Evolutionary conservation across 2,797 vertebrate species (phyloP).

Genomic region (Pangasius sanitwongsei): DNA sequence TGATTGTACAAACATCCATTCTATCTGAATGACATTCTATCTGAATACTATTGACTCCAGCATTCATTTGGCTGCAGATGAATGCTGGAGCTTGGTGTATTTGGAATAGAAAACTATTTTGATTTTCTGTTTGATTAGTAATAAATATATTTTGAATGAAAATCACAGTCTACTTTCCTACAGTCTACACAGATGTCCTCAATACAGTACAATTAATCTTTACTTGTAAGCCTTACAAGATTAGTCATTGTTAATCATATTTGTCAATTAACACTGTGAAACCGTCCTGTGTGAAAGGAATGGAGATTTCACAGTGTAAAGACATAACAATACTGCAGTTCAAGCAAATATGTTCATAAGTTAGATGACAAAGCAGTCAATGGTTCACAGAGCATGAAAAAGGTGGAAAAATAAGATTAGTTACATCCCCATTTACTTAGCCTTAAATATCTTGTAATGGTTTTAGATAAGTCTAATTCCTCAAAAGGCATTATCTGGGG

Average conservation of each 20-base stretch:
- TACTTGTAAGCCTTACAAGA: background rate
- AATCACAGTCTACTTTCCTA: background rate
- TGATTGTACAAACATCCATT: background rate
- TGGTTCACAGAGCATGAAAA: background rate
- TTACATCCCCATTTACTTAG: background rate
- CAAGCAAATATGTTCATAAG: background rate
- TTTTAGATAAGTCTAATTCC: background rate
- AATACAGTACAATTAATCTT: background rate
- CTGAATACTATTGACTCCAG: background rate
- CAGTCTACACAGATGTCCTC: background rate
- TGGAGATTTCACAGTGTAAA: background rate
- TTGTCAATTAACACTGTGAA: background rate
- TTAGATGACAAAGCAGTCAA: background rate
- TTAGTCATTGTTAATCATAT: background rate
- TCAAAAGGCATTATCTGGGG: background rate
- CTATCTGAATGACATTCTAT: background rate
- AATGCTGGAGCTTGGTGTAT: background rate
- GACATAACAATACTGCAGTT: background rate
- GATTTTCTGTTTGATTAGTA: background rate
- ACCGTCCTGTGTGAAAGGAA: background rate
- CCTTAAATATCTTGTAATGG: background rate
- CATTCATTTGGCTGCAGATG: background rate
- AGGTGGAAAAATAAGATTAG: background rate
- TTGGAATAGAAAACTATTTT: background rate
- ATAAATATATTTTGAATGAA: background rate